Percentiles rank a stretch among this genome's conserved stretches.
These are phyloP conservation scores for Lepidurus packardi DNA, from an alignment of 1,140 invertebrate species.

Conservation along the genomic window DNA sequence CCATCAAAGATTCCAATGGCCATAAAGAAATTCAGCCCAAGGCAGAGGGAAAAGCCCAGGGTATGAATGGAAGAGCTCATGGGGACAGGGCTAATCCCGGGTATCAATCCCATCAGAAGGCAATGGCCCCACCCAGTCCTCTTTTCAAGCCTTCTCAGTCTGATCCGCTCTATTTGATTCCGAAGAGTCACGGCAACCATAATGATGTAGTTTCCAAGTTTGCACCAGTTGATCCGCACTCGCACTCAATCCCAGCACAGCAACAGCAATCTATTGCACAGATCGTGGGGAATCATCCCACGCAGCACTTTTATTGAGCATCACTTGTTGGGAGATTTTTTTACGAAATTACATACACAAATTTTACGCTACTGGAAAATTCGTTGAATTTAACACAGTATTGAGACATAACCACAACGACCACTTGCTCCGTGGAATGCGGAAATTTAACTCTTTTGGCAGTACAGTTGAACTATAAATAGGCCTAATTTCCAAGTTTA, in stretches of 20 bases:
- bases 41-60: neutral
- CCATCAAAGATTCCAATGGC: neutral
- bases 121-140: neutral
- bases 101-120: neutral
- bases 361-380: too few relatives aligned
- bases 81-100: neutral
- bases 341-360: too few relatives aligned
- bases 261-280: too few relatives aligned
- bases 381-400: too few relatives aligned
- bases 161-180: neutral
- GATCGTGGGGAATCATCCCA: too few relatives aligned
- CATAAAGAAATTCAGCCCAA: neutral
- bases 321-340: too few relatives aligned
- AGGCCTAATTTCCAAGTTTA: too few relatives aligned
- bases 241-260: neutral
- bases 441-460: too few relatives aligned
- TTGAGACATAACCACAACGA: too few relatives aligned
- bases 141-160: constrained; percentile 1
- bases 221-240: neutral
- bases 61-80: neutral
- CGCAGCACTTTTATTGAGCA: too few relatives aligned
- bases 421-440: too few relatives aligned
- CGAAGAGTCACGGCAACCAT: neutral
- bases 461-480: too few relatives aligned
- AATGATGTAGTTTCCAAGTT: neutral